Evolutionary conservation across 1,140 invertebrate species (phyloP), one percentile per base, ranked within the genome.

Genomic region (Drosophila burlai): DNA sequence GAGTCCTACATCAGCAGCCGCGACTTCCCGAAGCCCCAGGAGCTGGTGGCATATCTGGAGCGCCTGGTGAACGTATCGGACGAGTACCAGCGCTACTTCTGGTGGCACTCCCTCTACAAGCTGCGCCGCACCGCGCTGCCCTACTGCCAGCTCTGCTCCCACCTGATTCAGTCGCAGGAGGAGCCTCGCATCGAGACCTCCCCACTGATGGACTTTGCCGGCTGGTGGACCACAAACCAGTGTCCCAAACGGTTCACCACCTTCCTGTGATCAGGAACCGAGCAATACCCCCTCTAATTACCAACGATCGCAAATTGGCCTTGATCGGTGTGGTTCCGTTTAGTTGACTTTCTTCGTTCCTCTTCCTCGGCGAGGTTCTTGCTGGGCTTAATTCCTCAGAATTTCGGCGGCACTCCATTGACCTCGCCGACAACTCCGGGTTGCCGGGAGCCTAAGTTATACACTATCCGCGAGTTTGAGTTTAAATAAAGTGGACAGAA

Each of bases 381-480:
- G 72, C 61, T 63, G 54, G 54, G 58, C 76, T 89, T 79, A 81
- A 90, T 90, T 89, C 62, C 66, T 46, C 59, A 74, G 85, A 89
- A 89, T 89, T 90, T 85, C 75, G 67, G 63, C 78, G 84, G 85
- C 85, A 71, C 74, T 85, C 21, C 64, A 87, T 83, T 83, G 83
- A 83, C 80, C 64, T 67, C 80, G 80, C 76, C 83, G 80, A 59
- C 77, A 54, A 65, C 43, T 29, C 29, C 29, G 46, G 26, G 31
- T 46, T 42, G 66, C 26, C 21, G 36, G 26, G 16, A 46, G 62
- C 61, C 64, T 36, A 78, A 74, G 50, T 46, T 62, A 65, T 83
- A 68, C 76, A 40, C 76, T 76, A 47, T 13, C 21, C 1, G 2
- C 16, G 4, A 2, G 29, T 21, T 34, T 63, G 40, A 18, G 36